These are phyloP conservation scores for Chaetorhynchus papuensis DNA, from an alignment of 2,113 vertebrate genomes.

Conservation along the genomic window DNA sequence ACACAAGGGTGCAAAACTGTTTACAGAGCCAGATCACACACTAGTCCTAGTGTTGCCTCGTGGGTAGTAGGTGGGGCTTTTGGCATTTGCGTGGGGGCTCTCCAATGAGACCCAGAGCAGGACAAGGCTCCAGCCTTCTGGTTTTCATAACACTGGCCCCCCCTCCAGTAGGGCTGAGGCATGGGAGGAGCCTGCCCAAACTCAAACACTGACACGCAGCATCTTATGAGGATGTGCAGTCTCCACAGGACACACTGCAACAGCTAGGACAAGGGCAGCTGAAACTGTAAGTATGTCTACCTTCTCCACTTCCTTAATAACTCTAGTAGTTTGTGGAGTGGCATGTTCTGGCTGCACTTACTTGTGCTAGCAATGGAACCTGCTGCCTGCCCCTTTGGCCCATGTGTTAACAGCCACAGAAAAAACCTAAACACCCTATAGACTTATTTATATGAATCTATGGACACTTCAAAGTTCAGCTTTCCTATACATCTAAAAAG, in stretches of 20 bases:
- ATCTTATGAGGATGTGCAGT: not conserved
- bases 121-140: not conserved
- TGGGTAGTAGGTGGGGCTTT: not conserved
- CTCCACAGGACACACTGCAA: not conserved
- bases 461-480: not conserved
- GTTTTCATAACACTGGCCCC: not conserved
- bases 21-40: not conserved
- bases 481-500: not conserved
- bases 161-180: not conserved
- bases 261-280: not conserved
- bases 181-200: not conserved
- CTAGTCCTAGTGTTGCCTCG: not conserved
- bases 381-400: not conserved
- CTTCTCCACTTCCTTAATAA: not conserved
- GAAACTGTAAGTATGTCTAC: not conserved
- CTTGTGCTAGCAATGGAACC: not conserved
- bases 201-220: not conserved
- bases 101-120: not conserved
- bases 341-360: not conserved
- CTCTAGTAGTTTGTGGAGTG: not conserved
- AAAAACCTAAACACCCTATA: not conserved
- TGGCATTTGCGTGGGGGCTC: not conserved
- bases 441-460: not conserved
- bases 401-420: not conserved
- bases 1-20: not conserved